Evolutionary conservation across 2,113 vertebrate genomes (phyloP).

Genomic region (Zosterops lateralis): DNA sequence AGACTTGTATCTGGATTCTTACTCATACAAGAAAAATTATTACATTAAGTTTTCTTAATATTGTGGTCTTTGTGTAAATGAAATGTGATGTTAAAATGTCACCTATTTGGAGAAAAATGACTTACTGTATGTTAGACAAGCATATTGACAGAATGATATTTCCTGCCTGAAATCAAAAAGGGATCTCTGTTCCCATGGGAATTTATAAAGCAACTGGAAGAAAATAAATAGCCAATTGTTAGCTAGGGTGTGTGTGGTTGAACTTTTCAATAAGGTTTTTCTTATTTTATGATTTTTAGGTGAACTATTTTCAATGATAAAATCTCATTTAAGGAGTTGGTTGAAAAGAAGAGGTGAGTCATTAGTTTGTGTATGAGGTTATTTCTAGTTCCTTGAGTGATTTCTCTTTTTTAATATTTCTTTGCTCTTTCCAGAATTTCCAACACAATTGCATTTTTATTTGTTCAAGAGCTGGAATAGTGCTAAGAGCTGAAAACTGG

Average conservation of each 20-base stretch:
- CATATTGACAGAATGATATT: slow-evolving; percentile 61
- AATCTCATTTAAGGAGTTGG: slow-evolving; percentile 27
- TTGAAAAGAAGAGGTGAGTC: slow-evolving; percentile 14
- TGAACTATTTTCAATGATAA: not conserved
- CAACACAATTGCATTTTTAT: not conserved
- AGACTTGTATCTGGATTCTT: slow-evolving; percentile 55
- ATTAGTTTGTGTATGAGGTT: not conserved
- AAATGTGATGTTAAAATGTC: slow-evolving; percentile 57
- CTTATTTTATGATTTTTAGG: slow-evolving; percentile 29
- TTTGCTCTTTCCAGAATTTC: not conserved
- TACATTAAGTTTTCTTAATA: slow-evolving; percentile 57
- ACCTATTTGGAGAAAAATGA: slow-evolving; percentile 48
- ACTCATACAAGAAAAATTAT: slow-evolving; percentile 46
- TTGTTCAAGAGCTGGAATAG: slow-evolving; percentile 3
- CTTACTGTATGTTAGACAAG: slow-evolving; percentile 28
- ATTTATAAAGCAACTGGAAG: slow-evolving; percentile 45
- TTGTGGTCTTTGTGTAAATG: slow-evolving; percentile 44
- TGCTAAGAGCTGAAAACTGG: not conserved
- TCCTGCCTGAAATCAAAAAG: slow-evolving; percentile 63
- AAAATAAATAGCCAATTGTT: slow-evolving; percentile 65
- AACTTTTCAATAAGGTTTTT: slow-evolving; percentile 7
- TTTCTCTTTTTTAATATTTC: not conserved
- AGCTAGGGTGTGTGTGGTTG: not conserved
- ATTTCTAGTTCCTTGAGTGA: not conserved
- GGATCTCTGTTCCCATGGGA: slow-evolving; percentile 20